Evolutionary conservation across 2,888 invertebrate species (phyloP), one percentile per base, ranked within the genome.

Genomic region (Drosophila limbata): DNA sequence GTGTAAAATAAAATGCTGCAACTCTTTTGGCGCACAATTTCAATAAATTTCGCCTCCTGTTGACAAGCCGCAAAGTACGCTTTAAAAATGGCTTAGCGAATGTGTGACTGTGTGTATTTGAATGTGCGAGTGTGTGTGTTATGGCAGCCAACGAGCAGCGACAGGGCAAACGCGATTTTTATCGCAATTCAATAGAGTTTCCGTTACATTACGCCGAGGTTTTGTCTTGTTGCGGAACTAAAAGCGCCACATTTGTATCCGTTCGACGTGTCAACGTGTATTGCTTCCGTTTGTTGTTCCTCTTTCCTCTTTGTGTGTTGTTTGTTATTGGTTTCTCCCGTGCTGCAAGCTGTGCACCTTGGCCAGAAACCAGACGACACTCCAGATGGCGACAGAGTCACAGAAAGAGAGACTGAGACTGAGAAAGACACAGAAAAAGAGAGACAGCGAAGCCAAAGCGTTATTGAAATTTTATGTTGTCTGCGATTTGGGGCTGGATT

Each of bases 151-250:
- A 71, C 57, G 55, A 67, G 66, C 68, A 75, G 73, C 77, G 51
- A 66, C 67, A 59, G 55, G 73, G 83, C 89, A 87, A 84, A 90
- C 88, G 91, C 91, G 91, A 91, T 90, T 90, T 90, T 91, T 90
- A 90, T 90, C 90, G 89, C 88, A 84, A 90, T 90, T 90, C 90
- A 90, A 90, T 91, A 90, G 90, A 90, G 79, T 82, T 89, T 79
- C 86, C 84, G 88, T 85, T 85, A 88, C 84, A 88, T 85, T 89
- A 89, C 81, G 73, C 86, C 68, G 65, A 67, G 65, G 69, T 75
- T 89, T 84, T 87, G 88, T 89, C 88, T 79, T 55, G 73, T 66
- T 74, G 88, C 86, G 86, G 86, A 86, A 89, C 90, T 88, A 89
- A 88, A 71, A 84, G 87, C 81, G 84, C 79, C 89, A 88, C 75